Base-by-base conservation (phyloP, 2,888 invertebrate species). In the Colostygia pectinataria region DNA sequence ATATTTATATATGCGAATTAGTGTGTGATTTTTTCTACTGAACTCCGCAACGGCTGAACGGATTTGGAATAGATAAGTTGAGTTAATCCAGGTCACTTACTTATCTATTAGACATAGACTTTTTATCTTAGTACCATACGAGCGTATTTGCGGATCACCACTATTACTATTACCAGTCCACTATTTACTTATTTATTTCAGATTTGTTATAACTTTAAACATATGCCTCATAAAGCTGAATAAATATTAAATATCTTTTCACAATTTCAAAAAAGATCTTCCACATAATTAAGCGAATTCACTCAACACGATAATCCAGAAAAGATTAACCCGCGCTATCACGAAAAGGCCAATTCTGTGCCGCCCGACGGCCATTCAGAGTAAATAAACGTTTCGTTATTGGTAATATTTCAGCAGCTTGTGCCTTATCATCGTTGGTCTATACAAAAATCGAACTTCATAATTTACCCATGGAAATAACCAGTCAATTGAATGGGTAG, bases 401-500 rank as follows among this genome's bases (percentile, higher is more conserved):
- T 65, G 59, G 52, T 59, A 59, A 51, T 56, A 59, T 50, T 39
- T 50, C 42, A 48, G 50, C 55, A 59, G 54, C 50, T 54, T 59
- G 57, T 56, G 63, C 59, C 49, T 62, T 63, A 66, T 66, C 61
- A 64, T 64, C 58, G 51, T 39, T 37, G 37, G 47, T 57, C 48
- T 55, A 65, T 63, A 66, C 60, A 62, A 59, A 66, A 67, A 63
- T 65, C 55, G 56, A 68, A 71, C 61, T 70, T 70, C 65, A 73
- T 73, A 72, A 74, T 68, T 67, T 65, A 73, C 61, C 65, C 64
- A 68, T 70, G 66, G 65, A 69, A 72, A 75, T 73, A 73, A 72
- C 68, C 73, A 72, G 66, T 63, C 74, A 71, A 77, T 75, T 77
- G 73, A 74, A 74, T 74, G 68, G 73, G 64, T 68, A 62, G 67